A percentile compares a stretch with the other conserved stretches of the same genome.
phyloP scores from a whole-genome alignment of 2,888 invertebrate genomes.

The Pedicia rivosa region DNA sequence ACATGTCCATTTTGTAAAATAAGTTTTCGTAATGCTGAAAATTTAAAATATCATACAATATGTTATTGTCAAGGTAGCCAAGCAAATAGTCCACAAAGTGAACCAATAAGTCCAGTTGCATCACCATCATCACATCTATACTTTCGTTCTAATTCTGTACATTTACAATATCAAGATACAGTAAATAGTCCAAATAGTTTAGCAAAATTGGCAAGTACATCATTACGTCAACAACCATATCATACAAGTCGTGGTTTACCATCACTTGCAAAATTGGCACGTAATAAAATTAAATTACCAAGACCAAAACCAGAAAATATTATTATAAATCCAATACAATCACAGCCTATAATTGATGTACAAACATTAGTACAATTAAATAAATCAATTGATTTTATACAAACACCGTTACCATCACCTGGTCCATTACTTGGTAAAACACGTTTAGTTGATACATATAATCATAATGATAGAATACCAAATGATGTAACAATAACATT shows the following conservation, averaged over 20 bases:
- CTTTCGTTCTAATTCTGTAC: slow-evolving; percentile 42
- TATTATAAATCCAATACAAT: slow-evolving; percentile 22
- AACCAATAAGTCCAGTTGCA: slow-evolving; percentile 26
- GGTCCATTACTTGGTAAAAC: slow-evolving; percentile 72
- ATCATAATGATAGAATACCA: slow-evolving; percentile 20
- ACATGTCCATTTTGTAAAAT: slow-evolving; percentile 64
- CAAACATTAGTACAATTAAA: slow-evolving; percentile 6
- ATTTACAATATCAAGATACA: slow-evolving; percentile 38
- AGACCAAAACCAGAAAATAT: slow-evolving; percentile 40
- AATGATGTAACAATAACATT: slow-evolving; percentile 14
- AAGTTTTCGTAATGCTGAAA: slow-evolving; percentile 63
- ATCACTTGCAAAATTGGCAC: slow-evolving; percentile 24
- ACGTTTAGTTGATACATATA: slow-evolving; percentile 53
- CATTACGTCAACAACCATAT: slow-evolving; percentile 28
- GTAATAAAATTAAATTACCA: slow-evolving; percentile 21
- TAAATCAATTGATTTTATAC: slow-evolving; percentile 30
- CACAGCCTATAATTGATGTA: neutral
- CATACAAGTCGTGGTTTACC: slow-evolving; percentile 22
- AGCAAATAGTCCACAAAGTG: slow-evolving; percentile 24
- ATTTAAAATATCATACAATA: slow-evolving; percentile 61
- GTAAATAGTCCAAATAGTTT: slow-evolving; percentile 26
- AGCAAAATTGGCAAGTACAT: slow-evolving; percentile 25
- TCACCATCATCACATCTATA: slow-evolving; percentile 32
- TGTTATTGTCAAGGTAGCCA: slow-evolving; percentile 57
- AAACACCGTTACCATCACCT: slow-evolving; percentile 57